Evolutionary conservation across 2,797 vertebrate genomes (phyloP).

Genomic region (Taeniopygia guttata): DNA sequence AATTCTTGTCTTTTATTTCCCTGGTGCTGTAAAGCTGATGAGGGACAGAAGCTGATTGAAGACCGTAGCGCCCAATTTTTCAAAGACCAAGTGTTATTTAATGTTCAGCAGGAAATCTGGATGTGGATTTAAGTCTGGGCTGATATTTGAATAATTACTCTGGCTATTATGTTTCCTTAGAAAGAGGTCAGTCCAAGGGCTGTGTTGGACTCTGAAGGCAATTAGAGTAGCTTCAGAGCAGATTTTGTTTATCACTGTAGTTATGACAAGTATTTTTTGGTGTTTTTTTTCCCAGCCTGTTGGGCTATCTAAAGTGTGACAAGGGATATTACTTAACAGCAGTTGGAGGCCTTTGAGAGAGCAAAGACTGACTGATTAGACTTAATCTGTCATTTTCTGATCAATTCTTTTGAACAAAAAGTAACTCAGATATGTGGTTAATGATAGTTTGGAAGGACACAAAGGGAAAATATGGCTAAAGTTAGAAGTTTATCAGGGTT

Average conservation of each 20-base stretch:
- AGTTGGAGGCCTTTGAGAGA: background rate
- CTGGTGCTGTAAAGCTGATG: background rate
- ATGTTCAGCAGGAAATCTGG: slow-evolving; percentile 15
- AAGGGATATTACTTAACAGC: slow-evolving; percentile 5
- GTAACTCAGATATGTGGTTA: background rate
- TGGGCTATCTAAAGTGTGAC: background rate
- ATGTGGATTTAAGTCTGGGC: background rate
- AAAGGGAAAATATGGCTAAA: background rate
- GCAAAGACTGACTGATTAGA: background rate
- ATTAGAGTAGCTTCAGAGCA: background rate
- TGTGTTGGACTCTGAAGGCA: background rate
- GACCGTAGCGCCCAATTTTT: background rate
- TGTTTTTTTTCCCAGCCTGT: rapidly evolving
- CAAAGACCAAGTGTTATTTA: slow-evolving; percentile 21
- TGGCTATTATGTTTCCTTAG: background rate
- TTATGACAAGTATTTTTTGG: background rate
- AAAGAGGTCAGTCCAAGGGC: background rate
- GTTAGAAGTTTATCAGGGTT: background rate
- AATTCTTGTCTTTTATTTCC: background rate
- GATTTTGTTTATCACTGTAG: slow-evolving; percentile 16
- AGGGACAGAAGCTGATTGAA: background rate
- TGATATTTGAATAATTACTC: background rate
- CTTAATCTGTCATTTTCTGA: slow-evolving; percentile 20
- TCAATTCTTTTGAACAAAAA: slow-evolving; percentile 11
- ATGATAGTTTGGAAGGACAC: slow-evolving; percentile 1